phyloP scores from a whole-genome alignment of 2,797 vertebrate genomes.

The Sciurus carolinensis region DNA sequence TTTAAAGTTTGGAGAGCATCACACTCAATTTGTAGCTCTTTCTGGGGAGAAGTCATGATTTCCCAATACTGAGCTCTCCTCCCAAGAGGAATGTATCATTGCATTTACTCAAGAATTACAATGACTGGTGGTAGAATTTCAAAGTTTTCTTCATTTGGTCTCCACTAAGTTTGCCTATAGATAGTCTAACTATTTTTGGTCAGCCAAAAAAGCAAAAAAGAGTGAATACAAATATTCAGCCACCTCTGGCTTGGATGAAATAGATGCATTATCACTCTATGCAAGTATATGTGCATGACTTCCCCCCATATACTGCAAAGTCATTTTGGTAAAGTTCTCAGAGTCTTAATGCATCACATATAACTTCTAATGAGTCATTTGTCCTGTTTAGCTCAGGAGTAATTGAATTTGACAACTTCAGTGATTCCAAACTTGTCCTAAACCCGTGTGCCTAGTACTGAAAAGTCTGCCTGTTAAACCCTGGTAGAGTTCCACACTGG shows the following conservation, averaged over 20 bases:
- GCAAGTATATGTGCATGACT: not conserved
- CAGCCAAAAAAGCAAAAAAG: not conserved
- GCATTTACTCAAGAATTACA: not conserved
- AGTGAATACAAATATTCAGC: constrained; percentile 7
- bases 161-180: not conserved
- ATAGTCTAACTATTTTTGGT: not conserved
- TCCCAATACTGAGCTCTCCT: not conserved
- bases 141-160: not conserved
- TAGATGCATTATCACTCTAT: not conserved
- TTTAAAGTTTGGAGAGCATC: not conserved
- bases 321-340: not conserved
- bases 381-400: not conserved
- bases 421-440: not conserved
- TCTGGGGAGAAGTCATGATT: not conserved
- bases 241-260: not conserved
- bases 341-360: not conserved
- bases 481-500: not conserved
- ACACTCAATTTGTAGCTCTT: not conserved
- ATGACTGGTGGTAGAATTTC: not conserved
- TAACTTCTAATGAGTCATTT: not conserved
- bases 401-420: not conserved
- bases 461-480: not conserved
- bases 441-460: not conserved
- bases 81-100: not conserved
- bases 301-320: not conserved